A percentile compares a stretch with the other conserved stretches of the same genome.
Conservation (phyloP, 2,113 vertebrate genomes). For the Brienomyrus brachyistius region DNA sequence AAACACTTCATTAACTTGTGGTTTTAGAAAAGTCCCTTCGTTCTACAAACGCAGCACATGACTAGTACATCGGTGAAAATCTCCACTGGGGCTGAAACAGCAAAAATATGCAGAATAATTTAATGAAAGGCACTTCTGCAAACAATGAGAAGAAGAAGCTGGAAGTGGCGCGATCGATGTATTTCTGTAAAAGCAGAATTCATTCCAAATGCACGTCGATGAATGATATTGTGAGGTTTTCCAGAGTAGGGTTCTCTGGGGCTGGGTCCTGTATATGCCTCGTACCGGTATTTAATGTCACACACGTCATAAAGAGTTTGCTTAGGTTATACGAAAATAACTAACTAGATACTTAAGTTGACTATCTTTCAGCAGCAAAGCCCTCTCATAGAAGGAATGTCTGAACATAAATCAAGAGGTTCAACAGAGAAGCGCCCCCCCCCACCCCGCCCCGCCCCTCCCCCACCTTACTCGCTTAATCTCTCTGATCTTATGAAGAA, state of each 20-base stretch:
- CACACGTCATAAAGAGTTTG: not conserved
- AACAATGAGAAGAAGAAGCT: not conserved
- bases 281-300: not conserved
- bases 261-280: not conserved
- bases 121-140: not conserved
- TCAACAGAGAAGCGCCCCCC: not conserved
- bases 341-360: not conserved
- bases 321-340: not conserved
- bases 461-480: not conserved
- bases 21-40: not conserved
- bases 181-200: not conserved
- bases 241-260: not conserved
- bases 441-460: not conserved
- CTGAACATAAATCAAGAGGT: not conserved
- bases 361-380: not conserved
- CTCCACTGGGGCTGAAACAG: not conserved
- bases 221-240: not conserved
- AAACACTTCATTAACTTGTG: not conserved
- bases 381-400: not conserved
- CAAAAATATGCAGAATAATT: not conserved
- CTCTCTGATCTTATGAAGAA: not conserved
- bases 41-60: not conserved
- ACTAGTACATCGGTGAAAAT: not conserved
- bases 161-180: not conserved
- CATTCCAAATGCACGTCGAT: not conserved